These are phyloP conservation scores for Sesia bembeciformis DNA, from an alignment of 2,888 invertebrate genomes.

Conservation along the genomic window DNA sequence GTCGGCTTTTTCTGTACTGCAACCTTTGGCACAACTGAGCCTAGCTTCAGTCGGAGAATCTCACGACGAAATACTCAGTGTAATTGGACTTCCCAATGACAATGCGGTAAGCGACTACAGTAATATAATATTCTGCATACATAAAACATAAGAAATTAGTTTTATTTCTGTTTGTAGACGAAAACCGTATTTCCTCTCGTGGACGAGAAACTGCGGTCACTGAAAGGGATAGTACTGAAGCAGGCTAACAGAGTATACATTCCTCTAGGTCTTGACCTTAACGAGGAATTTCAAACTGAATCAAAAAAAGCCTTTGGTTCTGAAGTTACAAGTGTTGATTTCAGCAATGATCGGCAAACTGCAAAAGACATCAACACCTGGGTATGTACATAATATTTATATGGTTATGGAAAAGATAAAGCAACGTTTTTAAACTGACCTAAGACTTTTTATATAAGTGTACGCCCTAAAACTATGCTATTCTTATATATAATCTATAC, in stretches of 20 bases:
- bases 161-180: slow-evolving; percentile 21
- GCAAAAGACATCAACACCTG: slow-evolving; percentile 82
- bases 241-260: slow-evolving; percentile 82
- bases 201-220: slow-evolving; percentile 22
- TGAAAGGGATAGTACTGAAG: slow-evolving; percentile 69
- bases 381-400: slow-evolving; percentile 53
- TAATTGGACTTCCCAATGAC: slow-evolving; percentile 37
- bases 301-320: slow-evolving; percentile 76
- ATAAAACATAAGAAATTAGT: neutral
- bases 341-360: slow-evolving; percentile 53
- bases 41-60: slow-evolving; percentile 44
- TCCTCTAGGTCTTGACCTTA: slow-evolving; percentile 57
- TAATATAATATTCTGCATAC: neutral
- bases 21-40: slow-evolving; percentile 45
- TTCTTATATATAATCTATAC: too few relatives aligned
- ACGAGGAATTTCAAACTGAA: slow-evolving; percentile 66
- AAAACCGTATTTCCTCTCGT: slow-evolving; percentile 32
- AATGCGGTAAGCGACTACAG: neutral
- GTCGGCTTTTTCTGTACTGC: slow-evolving; percentile 60
- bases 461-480: too few relatives aligned
- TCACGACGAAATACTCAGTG: slow-evolving; percentile 42
- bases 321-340: slow-evolving; percentile 76
- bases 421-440: too few relatives aligned
- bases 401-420: too few relatives aligned
- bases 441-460: too few relatives aligned